Base-by-base conservation (phyloP, 2,888 invertebrate species). In the Melikaiella ostensackeni region DNA sequence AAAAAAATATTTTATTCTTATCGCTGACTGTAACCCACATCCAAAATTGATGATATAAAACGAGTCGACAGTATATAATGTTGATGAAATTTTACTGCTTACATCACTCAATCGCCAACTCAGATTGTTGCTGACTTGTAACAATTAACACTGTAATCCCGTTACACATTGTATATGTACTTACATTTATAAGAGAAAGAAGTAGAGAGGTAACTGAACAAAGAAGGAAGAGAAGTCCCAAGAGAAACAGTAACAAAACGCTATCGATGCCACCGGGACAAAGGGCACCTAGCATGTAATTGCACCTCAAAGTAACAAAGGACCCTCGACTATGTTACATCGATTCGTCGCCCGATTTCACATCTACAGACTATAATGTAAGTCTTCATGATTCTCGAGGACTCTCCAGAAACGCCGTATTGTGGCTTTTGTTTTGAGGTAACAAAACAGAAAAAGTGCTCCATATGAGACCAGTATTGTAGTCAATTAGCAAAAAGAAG, bases 391-490 rank as follows among this genome's bases (percentile, higher is more conserved):
- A 80, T 78, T 80, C 61, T 74, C 80, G 78, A 80, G 82, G 78
- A 78, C 79, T 82, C 83, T 83, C 64, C 57, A 82, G 77, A 84
- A 85, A 86, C 86, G 86, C 77, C 84, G 86, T 83, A 90, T 90
- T 90, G 89, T 90, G 84, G 86, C 83, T 87, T 85, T 91, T 91
- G 91, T 91, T 89, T 90, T 87, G 90, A 90, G 90, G 91, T 87
- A 91, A 91, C 91, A 91, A 90, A 91, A 91, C 89, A 90, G 90
- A 91, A 91, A 90, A 90, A 86, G 89, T 86, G 85, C 86, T 88
- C 87, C 87, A 87, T 89, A 86, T 86, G 88, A 86, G 84, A 78
- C 79, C 78, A 84, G 82, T 84, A 89, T 90, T 89, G 88, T 90
- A 88, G 89, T 90, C 90, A 90, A 91, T 91, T 91, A 91, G 88